A percentile compares a stretch with the other conserved stretches of the same genome.
Evolutionary conservation across 2,113 vertebrate genomes (phyloP).

Genomic region (Takifugu bimaculatus): DNA sequence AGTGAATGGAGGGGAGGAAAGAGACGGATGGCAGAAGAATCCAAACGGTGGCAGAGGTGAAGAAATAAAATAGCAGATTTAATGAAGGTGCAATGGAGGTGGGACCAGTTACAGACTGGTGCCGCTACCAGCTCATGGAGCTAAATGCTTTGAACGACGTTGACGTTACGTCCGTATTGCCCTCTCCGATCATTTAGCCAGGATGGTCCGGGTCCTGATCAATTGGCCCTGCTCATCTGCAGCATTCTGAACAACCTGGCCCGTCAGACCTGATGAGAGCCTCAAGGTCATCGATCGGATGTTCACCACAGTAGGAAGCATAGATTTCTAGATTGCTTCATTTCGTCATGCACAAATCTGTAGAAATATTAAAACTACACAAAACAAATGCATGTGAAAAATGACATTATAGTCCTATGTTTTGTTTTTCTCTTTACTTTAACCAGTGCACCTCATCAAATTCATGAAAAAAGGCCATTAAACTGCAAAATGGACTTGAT

Average conservation of each 20-base stretch:
- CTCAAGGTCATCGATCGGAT: conserved; percentile 15
- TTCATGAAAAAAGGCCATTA: too few species aligned
- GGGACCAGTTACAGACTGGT: conserved; percentile 18
- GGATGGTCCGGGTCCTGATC: conserved; percentile 26
- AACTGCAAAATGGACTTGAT: too few species aligned
- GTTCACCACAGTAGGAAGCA: background rate
- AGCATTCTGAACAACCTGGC: conserved; percentile 21
- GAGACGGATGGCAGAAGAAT: conserved; percentile 33
- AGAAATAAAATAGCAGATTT: conserved; percentile 17
- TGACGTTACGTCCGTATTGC: too few species aligned
- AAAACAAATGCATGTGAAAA: background rate
- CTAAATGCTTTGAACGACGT: too few species aligned
- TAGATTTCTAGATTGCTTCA: background rate
- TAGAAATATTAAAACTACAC: background rate
- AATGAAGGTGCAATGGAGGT: conserved; percentile 36
- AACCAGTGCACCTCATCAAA: too few species aligned
- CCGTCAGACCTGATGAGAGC: conserved; percentile 20
- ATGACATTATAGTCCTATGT: background rate
- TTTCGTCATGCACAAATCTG: too few species aligned
- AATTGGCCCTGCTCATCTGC: conserved; percentile 26
- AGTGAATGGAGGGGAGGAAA: conserved; percentile 4
- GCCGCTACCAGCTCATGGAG: background rate
- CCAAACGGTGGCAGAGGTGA: conserved; percentile 18
- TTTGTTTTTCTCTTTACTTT: background rate
- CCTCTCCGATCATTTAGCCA: background rate